Percentiles rank a stretch among this genome's conserved stretches.
phyloP scores from a whole-genome alignment of 1,140 invertebrate species.

The Leptonema lineaticorne region DNA sequence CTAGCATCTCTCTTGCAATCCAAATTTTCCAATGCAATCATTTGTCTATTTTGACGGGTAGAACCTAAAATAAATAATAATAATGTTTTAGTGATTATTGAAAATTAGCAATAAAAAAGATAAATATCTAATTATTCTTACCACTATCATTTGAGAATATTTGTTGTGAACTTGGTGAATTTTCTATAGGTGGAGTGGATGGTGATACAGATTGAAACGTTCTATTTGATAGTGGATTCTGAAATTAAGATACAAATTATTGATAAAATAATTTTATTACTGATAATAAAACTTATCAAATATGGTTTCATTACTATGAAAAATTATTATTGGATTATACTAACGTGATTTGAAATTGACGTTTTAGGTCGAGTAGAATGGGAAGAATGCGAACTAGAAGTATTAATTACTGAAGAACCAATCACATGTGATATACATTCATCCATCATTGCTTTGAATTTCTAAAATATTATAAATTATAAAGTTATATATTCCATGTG shows the following conservation, averaged over 20 bases:
- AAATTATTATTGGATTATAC: no score
- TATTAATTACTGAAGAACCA: conserved; percentile 52
- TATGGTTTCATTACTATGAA: no score
- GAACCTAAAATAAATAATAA: neutral
- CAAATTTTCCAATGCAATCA: conserved; percentile 61
- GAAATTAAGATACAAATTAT: conserved; percentile 14
- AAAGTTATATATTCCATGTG: no score
- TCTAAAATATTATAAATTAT: no score
- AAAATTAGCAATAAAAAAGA: neutral
- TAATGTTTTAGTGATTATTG: no score
- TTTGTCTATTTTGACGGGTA: conserved; percentile 18
- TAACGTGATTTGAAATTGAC: conserved; percentile 22
- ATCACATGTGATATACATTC: conserved; percentile 80
- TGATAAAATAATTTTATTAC: no score
- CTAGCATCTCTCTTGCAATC: conserved; percentile 66
- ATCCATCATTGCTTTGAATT: conserved; percentile 70
- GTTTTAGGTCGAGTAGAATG: conserved; percentile 30
- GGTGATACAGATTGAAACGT: conserved; percentile 23
- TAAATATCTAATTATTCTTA: neutral
- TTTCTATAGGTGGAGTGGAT: conserved; percentile 21
- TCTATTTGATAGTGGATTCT: conserved; percentile 26
- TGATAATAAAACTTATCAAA: no score
- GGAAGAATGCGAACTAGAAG: conserved; percentile 42
- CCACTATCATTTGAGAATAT: conserved; percentile 13
- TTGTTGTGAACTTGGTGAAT: neutral